Evolutionary conservation across 2,888 invertebrate genomes (phyloP).

Genomic region (Tachystola acroxantha): DNA sequence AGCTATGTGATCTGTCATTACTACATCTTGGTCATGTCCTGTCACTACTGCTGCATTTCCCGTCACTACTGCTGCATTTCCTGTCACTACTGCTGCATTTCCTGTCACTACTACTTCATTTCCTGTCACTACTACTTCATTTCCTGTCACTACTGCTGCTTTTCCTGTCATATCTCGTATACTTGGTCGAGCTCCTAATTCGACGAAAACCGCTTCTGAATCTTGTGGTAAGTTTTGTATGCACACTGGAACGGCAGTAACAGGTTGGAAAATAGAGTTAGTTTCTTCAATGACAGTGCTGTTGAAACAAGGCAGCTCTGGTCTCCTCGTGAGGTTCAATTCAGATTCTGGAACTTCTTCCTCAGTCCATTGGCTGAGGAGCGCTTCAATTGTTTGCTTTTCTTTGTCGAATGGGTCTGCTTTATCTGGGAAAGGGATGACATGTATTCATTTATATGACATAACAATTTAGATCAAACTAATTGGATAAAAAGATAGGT

Average conservation of each 20-base stretch:
- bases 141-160: not conserved
- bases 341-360: slow-evolving; percentile 61
- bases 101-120: not conserved
- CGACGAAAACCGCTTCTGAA: slow-evolving; percentile 45
- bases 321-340: slow-evolving; percentile 23
- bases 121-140: not conserved
- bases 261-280: slow-evolving; percentile 53
- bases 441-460: too few relatives aligned
- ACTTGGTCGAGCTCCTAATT: slow-evolving; percentile 33
- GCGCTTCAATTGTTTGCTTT: slow-evolving; percentile 58
- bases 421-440: slow-evolving; percentile 42
- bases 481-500: too few relatives aligned
- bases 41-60: not conserved
- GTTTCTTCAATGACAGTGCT: slow-evolving; percentile 62
- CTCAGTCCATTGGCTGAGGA: slow-evolving; percentile 70
- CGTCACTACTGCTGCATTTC: not conserved
- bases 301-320: slow-evolving; percentile 57
- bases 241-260: slow-evolving; percentile 48
- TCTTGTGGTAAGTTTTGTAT: slow-evolving; percentile 31
- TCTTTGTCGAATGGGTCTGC: slow-evolving; percentile 59
- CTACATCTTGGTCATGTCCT: slow-evolving; percentile 31
- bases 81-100: not conserved
- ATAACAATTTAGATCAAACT: too few relatives aligned
- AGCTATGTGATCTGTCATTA: slow-evolving; percentile 41
- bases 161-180: too few relatives aligned